Percentiles rank a stretch among this genome's conserved stretches.
phyloP scores from a whole-genome alignment of 2,888 invertebrate species.

The Phyllotreta striolata region DNA sequence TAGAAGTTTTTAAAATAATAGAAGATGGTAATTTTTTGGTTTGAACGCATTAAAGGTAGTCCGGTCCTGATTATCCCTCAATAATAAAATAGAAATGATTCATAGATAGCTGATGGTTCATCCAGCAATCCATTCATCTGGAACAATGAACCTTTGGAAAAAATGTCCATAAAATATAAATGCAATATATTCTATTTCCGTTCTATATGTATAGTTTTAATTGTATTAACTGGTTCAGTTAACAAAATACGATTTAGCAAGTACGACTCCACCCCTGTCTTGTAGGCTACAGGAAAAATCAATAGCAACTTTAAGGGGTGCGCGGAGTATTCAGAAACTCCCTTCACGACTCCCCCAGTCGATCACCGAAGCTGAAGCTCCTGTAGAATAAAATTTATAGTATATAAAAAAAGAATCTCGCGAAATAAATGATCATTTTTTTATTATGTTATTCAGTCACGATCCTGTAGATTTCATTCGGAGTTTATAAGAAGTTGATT shows the following conservation, averaged over 20 bases:
- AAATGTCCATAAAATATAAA: too few relatives aligned
- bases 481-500: slow-evolving; percentile 17
- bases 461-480: slow-evolving; percentile 23
- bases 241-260: not conserved
- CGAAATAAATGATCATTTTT: slow-evolving; percentile 37
- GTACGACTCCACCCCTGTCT: slow-evolving; percentile 27
- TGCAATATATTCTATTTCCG: too few relatives aligned
- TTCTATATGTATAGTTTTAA: too few relatives aligned
- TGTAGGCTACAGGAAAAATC: slow-evolving; percentile 50
- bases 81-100: too few relatives aligned
- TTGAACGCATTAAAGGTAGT: too few relatives aligned
- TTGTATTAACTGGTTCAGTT: not conserved
- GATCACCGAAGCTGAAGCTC: slow-evolving; percentile 40
- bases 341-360: slow-evolving; percentile 40
- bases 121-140: too few relatives aligned
- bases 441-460: slow-evolving; percentile 35
- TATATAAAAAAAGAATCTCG: slow-evolving; percentile 31
- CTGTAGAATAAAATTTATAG: slow-evolving; percentile 39
- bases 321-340: slow-evolving; percentile 47
- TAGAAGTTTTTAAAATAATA: too few relatives aligned
- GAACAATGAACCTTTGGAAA: too few relatives aligned
- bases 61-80: too few relatives aligned
- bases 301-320: slow-evolving; percentile 52
- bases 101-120: too few relatives aligned
- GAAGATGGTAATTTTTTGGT: too few relatives aligned